A percentile compares a stretch with the other conserved stretches of the same genome.
Conservation (phyloP, 2,797 vertebrate genomes). For the Ctenopoma multispine region DNA sequence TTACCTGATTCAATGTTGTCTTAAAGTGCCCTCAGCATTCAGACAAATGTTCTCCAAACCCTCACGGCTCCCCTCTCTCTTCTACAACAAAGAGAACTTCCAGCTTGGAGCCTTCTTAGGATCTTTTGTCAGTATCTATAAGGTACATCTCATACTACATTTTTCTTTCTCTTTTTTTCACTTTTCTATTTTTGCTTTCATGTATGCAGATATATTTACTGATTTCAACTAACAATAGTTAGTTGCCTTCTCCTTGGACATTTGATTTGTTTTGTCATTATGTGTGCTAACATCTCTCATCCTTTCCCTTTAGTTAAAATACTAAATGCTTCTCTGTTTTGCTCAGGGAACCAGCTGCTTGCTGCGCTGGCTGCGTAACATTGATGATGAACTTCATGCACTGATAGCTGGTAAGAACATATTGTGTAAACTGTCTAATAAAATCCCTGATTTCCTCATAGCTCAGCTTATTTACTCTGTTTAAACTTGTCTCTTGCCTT, state of each 20-base stretch:
- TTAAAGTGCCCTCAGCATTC: conserved; percentile 94
- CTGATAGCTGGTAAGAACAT: conserved; percentile 91
- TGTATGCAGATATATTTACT: too few species aligned
- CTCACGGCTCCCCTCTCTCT: conserved; percentile 92
- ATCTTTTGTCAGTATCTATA: conserved; percentile 99
- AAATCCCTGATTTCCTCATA: neutral
- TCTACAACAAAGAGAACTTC: conserved; percentile 99
- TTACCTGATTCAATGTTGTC: conserved; percentile 98
- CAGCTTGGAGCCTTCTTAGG: conserved; percentile 97
- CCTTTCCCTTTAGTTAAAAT: neutral
- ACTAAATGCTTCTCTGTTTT: neutral
- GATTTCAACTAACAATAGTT: too few species aligned
- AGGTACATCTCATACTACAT: conserved; percentile 82
- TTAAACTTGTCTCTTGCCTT: conserved; percentile 1
- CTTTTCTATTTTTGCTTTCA: neutral
- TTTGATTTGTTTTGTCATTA: neutral
- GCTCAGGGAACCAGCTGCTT: conserved; percentile 95
- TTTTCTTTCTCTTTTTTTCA: neutral
- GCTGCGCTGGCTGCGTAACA: conserved; percentile 94
- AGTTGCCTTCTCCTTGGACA: neutral
- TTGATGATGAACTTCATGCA: conserved; percentile 98
- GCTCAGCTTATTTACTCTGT: neutral
- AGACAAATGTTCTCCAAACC: conserved; percentile 95
- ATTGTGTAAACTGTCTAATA: conserved; percentile 17
- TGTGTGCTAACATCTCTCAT: neutral